Conservation (phyloP, 2,888 invertebrate species). For the Sinhomidia bicolor region DNA sequence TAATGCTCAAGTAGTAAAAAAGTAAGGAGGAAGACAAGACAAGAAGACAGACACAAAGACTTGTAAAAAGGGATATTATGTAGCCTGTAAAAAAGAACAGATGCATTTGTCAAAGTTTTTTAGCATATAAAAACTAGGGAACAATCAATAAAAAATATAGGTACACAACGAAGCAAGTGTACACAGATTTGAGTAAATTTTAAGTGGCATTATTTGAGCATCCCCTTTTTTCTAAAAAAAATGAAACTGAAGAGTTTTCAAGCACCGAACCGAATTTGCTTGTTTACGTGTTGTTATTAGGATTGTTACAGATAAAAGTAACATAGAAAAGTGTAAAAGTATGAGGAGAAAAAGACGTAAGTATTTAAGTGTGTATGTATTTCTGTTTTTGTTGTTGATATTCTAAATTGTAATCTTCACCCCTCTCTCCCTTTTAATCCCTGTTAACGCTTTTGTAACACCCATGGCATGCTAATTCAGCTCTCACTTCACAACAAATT, state of each 20-base stretch:
- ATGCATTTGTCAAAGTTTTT: constrained; percentile 9
- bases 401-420: constrained; percentile 41
- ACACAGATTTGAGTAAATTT: not conserved
- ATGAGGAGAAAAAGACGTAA: not conserved
- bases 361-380: not conserved
- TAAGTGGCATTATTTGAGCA: not conserved
- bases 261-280: not conserved
- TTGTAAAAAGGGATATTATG: not conserved
- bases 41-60: not conserved
- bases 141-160: constrained; percentile 30
- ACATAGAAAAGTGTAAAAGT: not conserved
- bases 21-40: not conserved
- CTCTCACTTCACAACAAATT: constrained; percentile 46
- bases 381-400: constrained; percentile 24
- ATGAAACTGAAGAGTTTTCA: not conserved
- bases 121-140: not conserved
- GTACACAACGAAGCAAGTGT: not conserved
- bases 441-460: constrained; percentile 59
- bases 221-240: not conserved
- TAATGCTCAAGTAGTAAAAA: not conserved
- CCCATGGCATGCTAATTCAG: constrained; percentile 46
- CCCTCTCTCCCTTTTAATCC: constrained; percentile 55
- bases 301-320: not conserved
- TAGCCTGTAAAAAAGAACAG: not conserved
- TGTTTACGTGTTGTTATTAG: constrained; percentile 15